phyloP scores from a whole-genome alignment of 2,113 vertebrate genomes.

The Eleginops maclovinus region DNA sequence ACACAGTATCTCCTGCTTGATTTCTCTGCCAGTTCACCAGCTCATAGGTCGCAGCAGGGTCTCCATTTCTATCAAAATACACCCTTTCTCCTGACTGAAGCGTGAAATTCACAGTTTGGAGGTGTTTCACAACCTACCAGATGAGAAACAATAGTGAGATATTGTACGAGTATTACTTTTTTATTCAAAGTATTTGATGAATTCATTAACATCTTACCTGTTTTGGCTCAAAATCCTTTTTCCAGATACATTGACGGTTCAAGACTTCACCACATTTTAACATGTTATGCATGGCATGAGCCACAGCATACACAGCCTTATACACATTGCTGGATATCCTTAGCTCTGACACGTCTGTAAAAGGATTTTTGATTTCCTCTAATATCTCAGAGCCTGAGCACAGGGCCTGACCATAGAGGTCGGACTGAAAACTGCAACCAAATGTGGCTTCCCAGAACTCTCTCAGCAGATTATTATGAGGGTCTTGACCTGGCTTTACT shows the following conservation, averaged over 20 bases:
- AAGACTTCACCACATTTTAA: conserved; percentile 56
- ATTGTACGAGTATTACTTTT: not conserved
- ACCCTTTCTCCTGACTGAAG: conserved; percentile 77
- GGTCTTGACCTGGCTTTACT: conserved; percentile 72
- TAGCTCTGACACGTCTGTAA: conserved; percentile 82
- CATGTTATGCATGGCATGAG: conserved; percentile 75
- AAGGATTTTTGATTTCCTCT: conserved; percentile 68
- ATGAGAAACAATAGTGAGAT: not conserved
- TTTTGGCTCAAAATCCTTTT: conserved; percentile 42
- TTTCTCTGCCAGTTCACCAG: conserved; percentile 85
- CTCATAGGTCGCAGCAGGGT: conserved; percentile 81
- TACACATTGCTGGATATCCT: conserved; percentile 85
- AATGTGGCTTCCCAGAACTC: conserved; percentile 85
- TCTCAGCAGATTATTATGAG: conserved; percentile 68
- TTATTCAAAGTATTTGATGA: not conserved
- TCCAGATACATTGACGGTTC: conserved; percentile 58
- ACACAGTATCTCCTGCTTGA: conserved; percentile 63
- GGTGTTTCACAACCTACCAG: conserved; percentile 72
- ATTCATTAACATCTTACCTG: conserved; percentile 58
- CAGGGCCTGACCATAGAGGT: conserved; percentile 7
- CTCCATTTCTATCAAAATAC: conserved; percentile 80
- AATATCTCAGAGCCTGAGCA: conserved; percentile 82
- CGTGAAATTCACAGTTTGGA: conserved; percentile 79
- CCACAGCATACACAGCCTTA: conserved; percentile 82
- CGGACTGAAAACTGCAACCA: conserved; percentile 67